phyloP scores from a whole-genome alignment of 2,888 invertebrate genomes.

The Stictocephala bisonia region DNA sequence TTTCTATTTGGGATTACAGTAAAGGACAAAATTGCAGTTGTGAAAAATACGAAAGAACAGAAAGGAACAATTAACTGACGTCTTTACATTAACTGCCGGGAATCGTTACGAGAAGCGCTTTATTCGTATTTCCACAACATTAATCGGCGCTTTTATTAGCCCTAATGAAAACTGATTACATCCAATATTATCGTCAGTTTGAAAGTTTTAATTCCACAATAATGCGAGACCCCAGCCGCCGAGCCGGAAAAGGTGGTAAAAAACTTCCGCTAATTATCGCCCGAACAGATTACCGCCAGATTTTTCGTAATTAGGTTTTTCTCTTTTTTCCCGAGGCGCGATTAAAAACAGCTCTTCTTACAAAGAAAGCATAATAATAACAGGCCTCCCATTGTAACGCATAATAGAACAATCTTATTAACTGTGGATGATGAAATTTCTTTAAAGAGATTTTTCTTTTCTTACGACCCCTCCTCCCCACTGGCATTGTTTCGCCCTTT shows the following conservation, averaged over 20 bases:
- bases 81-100: no score
- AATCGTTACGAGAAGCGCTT: no score
- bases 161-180: conserved; percentile 24
- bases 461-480: conserved; percentile 8
- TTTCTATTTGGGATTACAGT: no score
- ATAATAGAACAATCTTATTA: conserved; percentile 50
- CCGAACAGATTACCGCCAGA: conserved; percentile 19
- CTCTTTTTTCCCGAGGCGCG: not conserved
- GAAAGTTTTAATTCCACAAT: conserved; percentile 15
- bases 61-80: no score
- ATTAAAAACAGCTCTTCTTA: not conserved
- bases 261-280: conserved; percentile 27
- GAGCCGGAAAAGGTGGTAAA: not conserved
- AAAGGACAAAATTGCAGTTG: no score
- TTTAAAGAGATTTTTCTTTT: conserved; percentile 38
- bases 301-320: conserved; percentile 24
- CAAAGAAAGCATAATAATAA: conserved; percentile 28
- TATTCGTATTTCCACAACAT: conserved; percentile 10
- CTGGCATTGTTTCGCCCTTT: conserved; percentile 24
- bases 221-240: not conserved
- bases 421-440: conserved; percentile 45
- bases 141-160: conserved; percentile 3
- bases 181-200: conserved; percentile 4
- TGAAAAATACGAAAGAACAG: no score
- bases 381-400: conserved; percentile 31